Evolutionary conservation across 2,113 vertebrate genomes (phyloP), one percentile per base, ranked within the genome.

Genomic region (Copsychus sechellarum): DNA sequence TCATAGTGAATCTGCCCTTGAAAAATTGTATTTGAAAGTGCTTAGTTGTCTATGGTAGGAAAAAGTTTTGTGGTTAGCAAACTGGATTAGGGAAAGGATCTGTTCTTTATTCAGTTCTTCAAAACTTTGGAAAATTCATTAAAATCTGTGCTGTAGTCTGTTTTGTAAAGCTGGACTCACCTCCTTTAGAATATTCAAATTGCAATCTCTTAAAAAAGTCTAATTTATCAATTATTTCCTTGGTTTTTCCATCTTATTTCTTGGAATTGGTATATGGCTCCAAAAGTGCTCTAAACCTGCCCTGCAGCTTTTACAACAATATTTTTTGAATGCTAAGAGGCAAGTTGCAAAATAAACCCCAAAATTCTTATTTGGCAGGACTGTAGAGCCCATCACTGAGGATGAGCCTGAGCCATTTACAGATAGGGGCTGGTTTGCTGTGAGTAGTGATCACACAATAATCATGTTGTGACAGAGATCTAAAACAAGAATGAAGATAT

Each of bases 401-500:
- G 54, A 11, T 34, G 47, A 93, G 20, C 38, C 51, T 22, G 48
- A 89, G 53, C 90, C 2, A 1, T 42, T 51, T 22, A 85, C 73
- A 72, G n/a, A 51, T 0, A 77, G 48, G 14, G 38, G 33, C 87
- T 87, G 74, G 16, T 84, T 72, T 67, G 45, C 64, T 67, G 38
- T 4, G 14, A 80, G 60, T 20, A 48, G 71, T 12, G 58, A 86
- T 91, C 84, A 64, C 62, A 53, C 64, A 77, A 36, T 54, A 64
- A 90, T 56, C 78, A 31, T 81, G 40, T 95, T 67, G 43, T 89
- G 83, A 76, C 88, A 95, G 73, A 72, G 70, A 88, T 80, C 65
- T 86, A 53, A 86, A 92, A 38, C 64, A 86, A 80, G 91, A 93
- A 92, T 96, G 76, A 92, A 95, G 91, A 88, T 92, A 73, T 95